Base-by-base conservation (phyloP, 2,797 vertebrate genomes). In the Rallus crepitans region DNA sequence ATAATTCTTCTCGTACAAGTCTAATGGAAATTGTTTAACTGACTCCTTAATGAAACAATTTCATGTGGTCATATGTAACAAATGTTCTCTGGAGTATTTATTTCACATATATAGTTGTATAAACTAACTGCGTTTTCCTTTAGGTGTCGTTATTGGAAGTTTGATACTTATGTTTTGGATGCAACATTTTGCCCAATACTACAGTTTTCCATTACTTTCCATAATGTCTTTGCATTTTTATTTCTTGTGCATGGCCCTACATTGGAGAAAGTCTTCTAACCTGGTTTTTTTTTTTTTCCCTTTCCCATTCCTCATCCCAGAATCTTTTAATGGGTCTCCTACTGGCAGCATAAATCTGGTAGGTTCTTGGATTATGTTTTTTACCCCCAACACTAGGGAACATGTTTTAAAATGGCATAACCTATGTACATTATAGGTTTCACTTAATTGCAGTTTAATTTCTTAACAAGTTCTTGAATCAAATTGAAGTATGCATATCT, bases 281-380 rank as follows among this genome's bases (percentile, higher is more conserved):
- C 30, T 95, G 6, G 25, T 27, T 52, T 47, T 23, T 47, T 48
- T 48, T 48, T 23, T 48, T 45, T 97, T 90, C 23, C 3, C 30
- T 82, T 75, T 63, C 17, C 60, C 18, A 8, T 79, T 83, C 13
- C 11, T 89, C 16, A 10, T 90, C 30, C 50, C 94, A 99, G 99
- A 99, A 94, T 99, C 99, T 68, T 99, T 99, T 97, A 99, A 99
- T 81, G 99, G 99, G 11, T 99, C 99, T 90, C 99, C 99, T 52
- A 99, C 99, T 53, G 98, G 99, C 97, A 99, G 99, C 98, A 99
- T 99, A 97, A 99, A 99, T 97, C 98, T 99, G 96, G 99, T 99
- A 97, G 96, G 98, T 97, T 84, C 52, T 88, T 87, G 59, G 40
- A 33, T 50, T 48, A 15, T 92, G 91, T 31, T 57, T 48, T 31